Evolutionary conservation across 2,888 invertebrate genomes (phyloP).

Genomic region (Epirrhoe alternata): DNA sequence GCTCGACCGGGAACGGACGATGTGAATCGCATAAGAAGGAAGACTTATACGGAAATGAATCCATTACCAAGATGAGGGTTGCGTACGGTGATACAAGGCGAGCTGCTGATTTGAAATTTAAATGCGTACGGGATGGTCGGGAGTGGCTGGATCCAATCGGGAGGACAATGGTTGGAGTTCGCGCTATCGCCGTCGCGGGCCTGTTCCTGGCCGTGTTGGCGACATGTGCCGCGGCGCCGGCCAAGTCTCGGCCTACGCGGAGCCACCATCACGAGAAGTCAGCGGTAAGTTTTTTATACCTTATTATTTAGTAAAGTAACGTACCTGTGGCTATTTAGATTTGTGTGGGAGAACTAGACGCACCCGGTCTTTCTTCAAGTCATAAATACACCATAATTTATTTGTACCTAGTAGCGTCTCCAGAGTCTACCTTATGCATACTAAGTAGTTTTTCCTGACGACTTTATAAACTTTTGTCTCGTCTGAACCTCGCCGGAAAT

Average conservation of each 20-base stretch:
- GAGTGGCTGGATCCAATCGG: slow-evolving; percentile 61
- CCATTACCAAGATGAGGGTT: slow-evolving; percentile 67
- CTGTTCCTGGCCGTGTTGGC: slow-evolving; percentile 68
- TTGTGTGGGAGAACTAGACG: slow-evolving; percentile 40
- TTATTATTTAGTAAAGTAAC: slow-evolving; percentile 17
- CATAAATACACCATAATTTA: slow-evolving; percentile 55
- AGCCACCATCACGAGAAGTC: slow-evolving; percentile 63
- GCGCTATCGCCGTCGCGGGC: slow-evolving; percentile 61
- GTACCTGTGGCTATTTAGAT: slow-evolving; percentile 27
- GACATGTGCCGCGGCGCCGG: slow-evolving; percentile 68
- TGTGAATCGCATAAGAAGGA: slow-evolving; percentile 67
- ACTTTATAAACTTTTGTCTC: slow-evolving; percentile 68
- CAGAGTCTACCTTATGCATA: slow-evolving; percentile 66
- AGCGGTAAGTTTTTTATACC: slow-evolving; percentile 63
- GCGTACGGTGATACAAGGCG: slow-evolving; percentile 68
- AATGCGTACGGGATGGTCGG: slow-evolving; percentile 66
- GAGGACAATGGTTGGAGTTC: slow-evolving; percentile 74
- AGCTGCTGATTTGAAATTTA: slow-evolving; percentile 76
- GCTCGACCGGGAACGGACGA: slow-evolving; percentile 55
- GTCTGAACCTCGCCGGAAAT: slow-evolving; percentile 73
- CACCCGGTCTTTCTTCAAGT: slow-evolving; percentile 48
- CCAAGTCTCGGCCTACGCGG: slow-evolving; percentile 58
- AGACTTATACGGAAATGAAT: slow-evolving; percentile 71
- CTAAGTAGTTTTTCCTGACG: slow-evolving; percentile 68
- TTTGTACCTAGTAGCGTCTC: slow-evolving; percentile 55